phyloP scores from a whole-genome alignment of 2,113 vertebrate genomes.

The Elephas maximus region DNA sequence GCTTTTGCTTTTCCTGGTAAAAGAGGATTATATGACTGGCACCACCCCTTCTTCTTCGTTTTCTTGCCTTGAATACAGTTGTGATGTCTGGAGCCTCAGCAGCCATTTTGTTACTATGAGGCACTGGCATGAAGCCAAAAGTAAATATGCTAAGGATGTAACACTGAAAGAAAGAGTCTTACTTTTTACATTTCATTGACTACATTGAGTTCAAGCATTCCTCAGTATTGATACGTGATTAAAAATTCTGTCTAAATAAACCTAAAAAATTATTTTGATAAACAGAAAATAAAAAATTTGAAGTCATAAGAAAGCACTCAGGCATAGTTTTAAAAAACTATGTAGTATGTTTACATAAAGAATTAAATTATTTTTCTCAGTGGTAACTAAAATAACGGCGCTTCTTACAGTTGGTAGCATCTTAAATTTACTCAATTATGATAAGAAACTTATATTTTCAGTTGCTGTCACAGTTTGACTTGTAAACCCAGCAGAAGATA shows the following conservation, averaged over 20 bases:
- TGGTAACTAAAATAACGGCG: not conserved
- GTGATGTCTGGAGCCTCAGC: not conserved
- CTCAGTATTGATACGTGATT: not conserved
- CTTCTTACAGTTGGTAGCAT: not conserved
- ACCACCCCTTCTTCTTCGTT: not conserved
- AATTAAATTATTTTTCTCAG: not conserved
- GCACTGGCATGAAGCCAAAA: not conserved
- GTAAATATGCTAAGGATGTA: not conserved
- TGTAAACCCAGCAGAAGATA: not conserved
- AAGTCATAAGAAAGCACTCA: not conserved
- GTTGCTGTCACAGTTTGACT: not conserved
- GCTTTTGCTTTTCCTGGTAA: not conserved
- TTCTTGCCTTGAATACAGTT: not conserved
- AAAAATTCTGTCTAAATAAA: constrained; percentile 8
- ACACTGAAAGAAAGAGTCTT: not conserved
- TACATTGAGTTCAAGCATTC: not conserved
- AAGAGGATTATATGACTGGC: not conserved
- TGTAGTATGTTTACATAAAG: no score
- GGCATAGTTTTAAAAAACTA: not conserved
- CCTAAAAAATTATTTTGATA: not conserved
- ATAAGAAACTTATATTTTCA: not conserved
- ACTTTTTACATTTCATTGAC: not conserved
- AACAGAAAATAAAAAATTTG: constrained; percentile 31
- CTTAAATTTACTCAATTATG: not conserved
- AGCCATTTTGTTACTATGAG: constrained; percentile 34